Conservation (phyloP, 1,140 invertebrate species). For the Battus philenor region DNA sequence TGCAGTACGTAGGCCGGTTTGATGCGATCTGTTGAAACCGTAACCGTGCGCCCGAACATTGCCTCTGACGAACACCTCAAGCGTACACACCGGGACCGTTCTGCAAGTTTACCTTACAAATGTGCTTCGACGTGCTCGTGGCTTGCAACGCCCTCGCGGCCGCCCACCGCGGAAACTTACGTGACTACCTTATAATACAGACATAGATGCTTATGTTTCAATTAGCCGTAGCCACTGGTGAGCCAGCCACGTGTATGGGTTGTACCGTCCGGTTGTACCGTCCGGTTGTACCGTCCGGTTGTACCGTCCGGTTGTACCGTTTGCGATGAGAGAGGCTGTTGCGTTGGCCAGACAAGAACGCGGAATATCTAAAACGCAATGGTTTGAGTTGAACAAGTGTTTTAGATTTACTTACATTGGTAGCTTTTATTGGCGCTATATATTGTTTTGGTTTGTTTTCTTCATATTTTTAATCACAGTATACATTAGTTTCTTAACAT, state of each 20-base stretch:
- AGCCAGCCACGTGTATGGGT: slow-evolving; percentile 85
- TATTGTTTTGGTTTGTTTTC: too few relatives aligned
- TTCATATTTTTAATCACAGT: too few relatives aligned
- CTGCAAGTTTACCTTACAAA: slow-evolving; percentile 43
- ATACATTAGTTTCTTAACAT: too few relatives aligned
- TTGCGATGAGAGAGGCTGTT: slow-evolving; percentile 85
- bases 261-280: too few relatives aligned
- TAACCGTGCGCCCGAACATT: slow-evolving; percentile 24
- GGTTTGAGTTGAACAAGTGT: slow-evolving; percentile 55
- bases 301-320: slow-evolving; percentile 78
- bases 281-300: too few relatives aligned
- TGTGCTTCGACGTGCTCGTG: slow-evolving; percentile 30
- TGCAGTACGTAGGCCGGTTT: too few relatives aligned
- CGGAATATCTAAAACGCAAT: slow-evolving; percentile 48
- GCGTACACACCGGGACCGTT: slow-evolving; percentile 38
- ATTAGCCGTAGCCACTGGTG: slow-evolving; percentile 80
- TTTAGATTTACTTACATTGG: too few relatives aligned
- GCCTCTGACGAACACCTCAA: slow-evolving; percentile 37
- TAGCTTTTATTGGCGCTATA: too few relatives aligned
- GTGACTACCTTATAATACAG: slow-evolving; percentile 60
- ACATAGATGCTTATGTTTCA: slow-evolving; percentile 32
- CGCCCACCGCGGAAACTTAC: slow-evolving; percentile 47
- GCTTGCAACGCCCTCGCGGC: too few relatives aligned
- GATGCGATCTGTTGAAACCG: too few relatives aligned
- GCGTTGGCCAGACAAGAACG: slow-evolving; percentile 78